Evolutionary conservation across 2,797 vertebrate genomes (phyloP), one percentile per base, ranked within the genome.

Genomic region (Paramormyrops hopkinsi): DNA sequence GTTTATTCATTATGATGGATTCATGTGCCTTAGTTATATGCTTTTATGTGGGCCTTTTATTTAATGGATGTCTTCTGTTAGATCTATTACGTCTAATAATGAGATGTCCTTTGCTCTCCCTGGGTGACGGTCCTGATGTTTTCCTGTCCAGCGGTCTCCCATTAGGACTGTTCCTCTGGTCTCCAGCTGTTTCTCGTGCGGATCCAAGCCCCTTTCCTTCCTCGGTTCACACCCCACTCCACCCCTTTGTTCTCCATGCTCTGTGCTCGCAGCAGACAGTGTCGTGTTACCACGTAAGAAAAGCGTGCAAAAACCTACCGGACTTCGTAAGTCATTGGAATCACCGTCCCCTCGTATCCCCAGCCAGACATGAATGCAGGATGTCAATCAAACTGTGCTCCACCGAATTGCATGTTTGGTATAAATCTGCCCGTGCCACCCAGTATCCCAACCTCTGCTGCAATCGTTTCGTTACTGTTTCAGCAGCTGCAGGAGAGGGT

Each of bases 121-220:
- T 9, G 37, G 7, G 73, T 79, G 37, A 84, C 8, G n/a, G 46
- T 50, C 1, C 82, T 48, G 19, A 11, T 44, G 41, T 50, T 25
- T 50, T 12, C 11, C 7, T 50, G 46, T 84, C 44, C 79, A 83
- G 29, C 48, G n/a, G 22, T 12, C 17, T 29, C 22, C 7, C 51
- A 19, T 87, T 87, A 29, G 33, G 51, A 37, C 8, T 37, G n/a
- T 62, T 83, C 79, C 37, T 59, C 37, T 59, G 25, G 11, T 59
- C 91, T 91, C 89, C 91, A 93, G 91, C 92, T 94, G 83, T 91
- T 95, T 92, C 89, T 93, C 89, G 91, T 91, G 91, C 89, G 82
- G 91, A 90, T 86, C 33, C 83, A 79, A 59, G 89, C 25, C 65
- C 88, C 65, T n/a, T 88, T 59, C 87, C 51, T 53, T 83, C 88